Conservation (phyloP, 1,140 invertebrate genomes). For the Chionoecetes opilio region DNA sequence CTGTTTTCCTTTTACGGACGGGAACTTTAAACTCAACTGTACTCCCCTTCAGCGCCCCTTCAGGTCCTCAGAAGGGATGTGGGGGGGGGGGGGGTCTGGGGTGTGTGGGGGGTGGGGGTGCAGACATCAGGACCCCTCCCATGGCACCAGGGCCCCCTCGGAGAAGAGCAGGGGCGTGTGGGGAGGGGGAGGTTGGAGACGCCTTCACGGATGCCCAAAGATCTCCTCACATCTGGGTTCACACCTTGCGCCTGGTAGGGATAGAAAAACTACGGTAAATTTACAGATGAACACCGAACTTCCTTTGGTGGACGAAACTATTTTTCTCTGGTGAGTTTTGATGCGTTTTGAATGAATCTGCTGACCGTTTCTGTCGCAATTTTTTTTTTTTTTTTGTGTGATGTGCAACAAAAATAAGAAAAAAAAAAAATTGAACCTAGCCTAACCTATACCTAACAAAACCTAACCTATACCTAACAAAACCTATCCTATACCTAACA, state of each 20-base stretch:
- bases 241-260: conserved; percentile 67
- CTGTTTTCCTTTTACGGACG: neutral
- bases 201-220: conserved; percentile 60
- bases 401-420: too few species aligned
- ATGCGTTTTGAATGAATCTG: too few species aligned
- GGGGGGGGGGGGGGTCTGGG: neutral
- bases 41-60: neutral
- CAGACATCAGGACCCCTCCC: conserved; percentile 68
- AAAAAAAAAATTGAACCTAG: too few species aligned
- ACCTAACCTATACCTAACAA: too few species aligned
- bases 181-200: conserved; percentile 73
- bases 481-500: too few species aligned
- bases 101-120: neutral
- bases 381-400: too few species aligned
- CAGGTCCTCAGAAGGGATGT: neutral
- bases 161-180: conserved; percentile 67
- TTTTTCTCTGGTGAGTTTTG: too few species aligned
- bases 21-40: too few species aligned
- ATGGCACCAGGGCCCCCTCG: conserved; percentile 50
- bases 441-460: too few species aligned
- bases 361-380: too few species aligned
- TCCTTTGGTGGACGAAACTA: too few species aligned
- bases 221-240: conserved; percentile 57
- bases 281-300: too few species aligned
- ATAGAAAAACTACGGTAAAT: neutral